Evolutionary conservation across 2,888 invertebrate genomes (phyloP), one percentile per base, ranked within the genome.

Genomic region (Drosophila nigritarsus): DNA sequence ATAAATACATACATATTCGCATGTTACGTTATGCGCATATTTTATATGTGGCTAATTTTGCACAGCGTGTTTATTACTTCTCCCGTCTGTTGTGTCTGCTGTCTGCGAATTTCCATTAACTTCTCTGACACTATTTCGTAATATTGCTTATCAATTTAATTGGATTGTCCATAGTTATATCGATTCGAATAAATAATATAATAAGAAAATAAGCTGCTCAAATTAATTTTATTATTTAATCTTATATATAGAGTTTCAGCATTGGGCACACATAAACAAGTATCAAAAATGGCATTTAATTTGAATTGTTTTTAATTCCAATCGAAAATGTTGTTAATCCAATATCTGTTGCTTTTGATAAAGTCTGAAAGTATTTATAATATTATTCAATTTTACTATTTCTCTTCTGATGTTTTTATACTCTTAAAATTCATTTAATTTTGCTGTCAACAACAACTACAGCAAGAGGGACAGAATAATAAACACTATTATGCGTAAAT

Each of bases 11-110:
- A 45, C 40, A 49, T 51, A 29, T 73, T 24, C 34, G 56, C 32
- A 11, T 62, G 32, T 61, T 51, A 27, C 54, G 2, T 32, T 51
- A n/a, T 58, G 49, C 29, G 24, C 54, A 74, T 73, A 65, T 61
- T 49, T 40, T 53, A 55, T 63, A 51, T 78, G 42, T 68, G 13
- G 73, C 69, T 70, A 73, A 76, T 73, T 83, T 83, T 64, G 42
- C 59, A 30, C 54, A 58, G 45, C 29, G 55, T 68, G 59, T 65
- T 69, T 50, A 32, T 53, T 29, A 24, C 24, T 53, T 38, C 3
- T 29, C 38, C 29, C 42, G 18, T 30, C 30, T 48, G 34, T 53
- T 73, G 42, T 54, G 49, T 45, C 5, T n/a, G 45, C 53, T 32
- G 53, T 29, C 38, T 11, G 27, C 24, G 27, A 59, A 30, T 56